Evolutionary conservation across 2,113 vertebrate species (phyloP).

Genomic region (Archilochus colubris): DNA sequence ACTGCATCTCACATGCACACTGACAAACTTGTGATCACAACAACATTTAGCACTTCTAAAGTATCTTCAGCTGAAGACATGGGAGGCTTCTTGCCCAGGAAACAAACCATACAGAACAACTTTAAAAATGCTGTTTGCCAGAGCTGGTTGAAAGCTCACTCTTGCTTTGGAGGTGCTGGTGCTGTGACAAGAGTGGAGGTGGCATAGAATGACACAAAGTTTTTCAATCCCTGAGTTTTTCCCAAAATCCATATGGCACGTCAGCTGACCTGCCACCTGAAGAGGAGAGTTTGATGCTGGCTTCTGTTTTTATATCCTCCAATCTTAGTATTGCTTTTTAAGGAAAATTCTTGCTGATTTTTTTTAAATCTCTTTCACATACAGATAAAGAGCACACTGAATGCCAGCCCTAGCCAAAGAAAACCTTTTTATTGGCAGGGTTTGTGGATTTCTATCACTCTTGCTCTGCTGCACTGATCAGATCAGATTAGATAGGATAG

Average conservation of each 20-base stretch:
- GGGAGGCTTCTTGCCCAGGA: not conserved
- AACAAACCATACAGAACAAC: not conserved
- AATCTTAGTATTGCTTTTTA: not conserved
- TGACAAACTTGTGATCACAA: not conserved
- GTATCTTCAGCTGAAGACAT: not conserved
- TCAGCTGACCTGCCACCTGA: not conserved
- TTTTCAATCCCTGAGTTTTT: not conserved
- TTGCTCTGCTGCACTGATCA: conserved; percentile 34
- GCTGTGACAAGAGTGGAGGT: not conserved
- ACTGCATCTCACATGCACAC: not conserved
- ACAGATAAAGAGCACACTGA: not conserved
- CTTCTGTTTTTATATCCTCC: not conserved
- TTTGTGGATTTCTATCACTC: not conserved
- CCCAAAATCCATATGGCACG: not conserved
- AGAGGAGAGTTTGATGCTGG: not conserved
- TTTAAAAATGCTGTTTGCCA: not conserved
- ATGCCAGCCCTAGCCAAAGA: not conserved
- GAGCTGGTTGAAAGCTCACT: not conserved
- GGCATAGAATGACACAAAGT: fast-evolving
- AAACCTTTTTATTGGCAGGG: conserved; percentile 14
- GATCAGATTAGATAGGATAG: conserved; percentile 32
- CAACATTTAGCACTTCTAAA: not conserved
- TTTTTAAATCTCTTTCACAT: not conserved
- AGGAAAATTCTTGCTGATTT: not conserved
- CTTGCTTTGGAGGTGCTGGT: not conserved